Conservation (phyloP, 1,140 invertebrate species). For the Piezodorus guildinii region DNA sequence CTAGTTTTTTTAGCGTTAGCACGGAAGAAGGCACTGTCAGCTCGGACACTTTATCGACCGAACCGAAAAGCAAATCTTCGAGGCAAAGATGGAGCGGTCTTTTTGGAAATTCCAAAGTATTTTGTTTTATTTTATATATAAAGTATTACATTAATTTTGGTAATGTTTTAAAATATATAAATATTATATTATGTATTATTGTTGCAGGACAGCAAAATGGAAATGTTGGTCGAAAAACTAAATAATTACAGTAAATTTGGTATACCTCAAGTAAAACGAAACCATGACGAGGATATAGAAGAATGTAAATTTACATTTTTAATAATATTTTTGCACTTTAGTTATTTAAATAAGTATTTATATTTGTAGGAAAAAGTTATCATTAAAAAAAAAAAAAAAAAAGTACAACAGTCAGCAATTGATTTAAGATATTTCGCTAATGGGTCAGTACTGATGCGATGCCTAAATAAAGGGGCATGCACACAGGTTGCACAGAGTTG, state of each 20-base stretch:
- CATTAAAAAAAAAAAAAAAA: too few relatives aligned
- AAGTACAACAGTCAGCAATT: too few relatives aligned
- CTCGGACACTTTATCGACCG: slow-evolving; percentile 25
- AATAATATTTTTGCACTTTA: too few relatives aligned
- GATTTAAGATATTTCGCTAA: too few relatives aligned
- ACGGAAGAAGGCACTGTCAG: slow-evolving; percentile 43
- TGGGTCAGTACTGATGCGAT: too few relatives aligned
- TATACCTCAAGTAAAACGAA: slow-evolving; percentile 42
- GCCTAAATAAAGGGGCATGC: too few relatives aligned
- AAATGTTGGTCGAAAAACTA: slow-evolving; percentile 48
- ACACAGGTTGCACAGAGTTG: too few relatives aligned
- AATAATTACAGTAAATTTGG: slow-evolving; percentile 56
- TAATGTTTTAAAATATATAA: background rate
- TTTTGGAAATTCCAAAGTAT: slow-evolving; percentile 34
- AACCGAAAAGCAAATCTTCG: slow-evolving; percentile 32
- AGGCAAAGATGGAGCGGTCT: slow-evolving; percentile 36
- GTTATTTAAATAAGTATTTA: too few relatives aligned
- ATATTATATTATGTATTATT: background rate
- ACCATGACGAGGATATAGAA: slow-evolving; percentile 33
- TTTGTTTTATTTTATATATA: background rate
- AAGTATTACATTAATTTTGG: too few relatives aligned
- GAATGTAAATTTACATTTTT: slow-evolving; percentile 34
- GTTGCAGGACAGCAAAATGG: slow-evolving; percentile 42
- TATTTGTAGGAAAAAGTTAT: too few relatives aligned
- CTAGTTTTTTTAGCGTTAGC: slow-evolving; percentile 48